A percentile compares a stretch with the other conserved stretches of the same genome.
Conservation (phyloP, 2,113 vertebrate genomes). For the Phalacrocorax pelagicus region DNA sequence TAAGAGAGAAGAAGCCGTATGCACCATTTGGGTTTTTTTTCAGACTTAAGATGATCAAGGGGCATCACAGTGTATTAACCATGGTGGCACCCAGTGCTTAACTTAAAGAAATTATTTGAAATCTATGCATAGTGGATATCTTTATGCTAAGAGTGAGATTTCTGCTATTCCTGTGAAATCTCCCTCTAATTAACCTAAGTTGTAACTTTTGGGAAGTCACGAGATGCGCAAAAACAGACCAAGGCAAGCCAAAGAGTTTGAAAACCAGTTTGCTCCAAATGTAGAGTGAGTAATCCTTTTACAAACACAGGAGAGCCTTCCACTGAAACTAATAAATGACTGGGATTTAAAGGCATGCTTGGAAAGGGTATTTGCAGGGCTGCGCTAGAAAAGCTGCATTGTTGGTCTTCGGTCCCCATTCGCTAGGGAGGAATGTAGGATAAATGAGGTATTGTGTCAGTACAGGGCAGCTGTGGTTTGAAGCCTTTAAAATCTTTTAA, state of each 20-base stretch:
- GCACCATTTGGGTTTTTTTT: not conserved
- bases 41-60: not conserved
- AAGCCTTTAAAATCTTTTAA: not conserved
- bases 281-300: not conserved
- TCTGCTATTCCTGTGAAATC: not conserved
- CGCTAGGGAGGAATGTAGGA: not conserved
- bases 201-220: not conserved
- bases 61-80: not conserved
- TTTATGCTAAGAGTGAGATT: not conserved
- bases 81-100: not conserved
- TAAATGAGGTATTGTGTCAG: not conserved
- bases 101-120: not conserved
- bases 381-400: not conserved
- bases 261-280: not conserved
- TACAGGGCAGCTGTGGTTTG: not conserved
- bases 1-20: not conserved
- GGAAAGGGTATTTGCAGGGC: not conserved
- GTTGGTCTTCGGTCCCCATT: not conserved
- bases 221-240: not conserved
- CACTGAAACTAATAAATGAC: not conserved
- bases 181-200: not conserved
- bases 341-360: not conserved
- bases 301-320: not conserved
- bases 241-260: not conserved
- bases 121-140: not conserved